A percentile compares a stretch with the other conserved stretches of the same genome.
These are phyloP conservation scores for Hydrocynus forskahlii DNA, from an alignment of 2,797 vertebrate genomes.

Conservation along the genomic window DNA sequence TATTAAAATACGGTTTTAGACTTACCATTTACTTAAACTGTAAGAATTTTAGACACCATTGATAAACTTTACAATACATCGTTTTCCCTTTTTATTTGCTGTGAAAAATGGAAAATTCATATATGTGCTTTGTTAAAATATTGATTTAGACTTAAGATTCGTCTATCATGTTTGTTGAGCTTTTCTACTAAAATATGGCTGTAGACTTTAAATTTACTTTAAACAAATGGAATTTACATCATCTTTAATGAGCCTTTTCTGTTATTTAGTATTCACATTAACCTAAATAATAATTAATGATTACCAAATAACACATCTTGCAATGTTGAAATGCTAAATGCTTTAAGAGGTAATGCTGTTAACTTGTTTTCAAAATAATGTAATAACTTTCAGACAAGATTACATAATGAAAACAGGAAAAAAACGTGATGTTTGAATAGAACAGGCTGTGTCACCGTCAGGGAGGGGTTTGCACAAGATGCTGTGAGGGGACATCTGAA, in stretches of 20 bases:
- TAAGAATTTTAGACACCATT: no score
- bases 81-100: no score
- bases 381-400: neutral
- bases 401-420: neutral
- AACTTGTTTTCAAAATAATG: neutral
- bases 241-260: neutral
- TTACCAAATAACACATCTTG: neutral
- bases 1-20: neutral
- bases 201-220: neutral
- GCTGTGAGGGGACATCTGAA: conserved; percentile 1
- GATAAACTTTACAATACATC: no score
- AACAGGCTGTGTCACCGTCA: conserved; percentile 1
- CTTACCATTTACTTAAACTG: neutral
- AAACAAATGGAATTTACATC: neutral
- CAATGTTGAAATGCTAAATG: neutral
- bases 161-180: neutral
- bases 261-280: neutral
- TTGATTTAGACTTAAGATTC: neutral
- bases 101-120: neutral
- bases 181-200: neutral
- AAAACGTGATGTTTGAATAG: conserved; percentile 2
- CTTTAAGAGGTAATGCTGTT: neutral
- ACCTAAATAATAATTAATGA: neutral
- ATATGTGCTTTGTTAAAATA: neutral
- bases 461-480: neutral